Evolutionary conservation across 2,888 invertebrate genomes (phyloP).

Genomic region (Chloroclystis v-ata): DNA sequence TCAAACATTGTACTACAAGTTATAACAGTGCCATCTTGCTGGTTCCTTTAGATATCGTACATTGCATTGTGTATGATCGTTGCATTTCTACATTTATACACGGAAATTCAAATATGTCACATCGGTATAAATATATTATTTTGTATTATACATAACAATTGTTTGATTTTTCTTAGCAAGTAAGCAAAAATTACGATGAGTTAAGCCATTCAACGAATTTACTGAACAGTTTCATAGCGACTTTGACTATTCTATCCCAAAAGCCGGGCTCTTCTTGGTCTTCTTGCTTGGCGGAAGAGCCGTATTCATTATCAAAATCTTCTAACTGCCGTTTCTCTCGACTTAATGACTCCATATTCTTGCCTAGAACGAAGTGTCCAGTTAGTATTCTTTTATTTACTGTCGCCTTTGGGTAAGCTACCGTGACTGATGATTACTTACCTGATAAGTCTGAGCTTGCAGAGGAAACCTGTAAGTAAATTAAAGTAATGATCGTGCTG

Average conservation of each 20-base stretch:
- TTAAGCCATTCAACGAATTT: conserved; percentile 71
- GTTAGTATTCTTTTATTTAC: not conserved
- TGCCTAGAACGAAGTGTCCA: too few species aligned
- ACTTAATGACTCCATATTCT: conserved; percentile 12
- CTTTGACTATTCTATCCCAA: conserved; percentile 67
- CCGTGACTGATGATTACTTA: conserved; percentile 28
- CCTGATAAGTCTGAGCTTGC: conserved; percentile 31
- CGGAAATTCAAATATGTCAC: conserved; percentile 37
- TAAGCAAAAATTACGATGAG: conserved; percentile 32
- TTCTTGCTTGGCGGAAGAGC: conserved; percentile 43
- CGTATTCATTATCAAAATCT: conserved; percentile 57
- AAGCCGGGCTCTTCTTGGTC: conserved; percentile 61
- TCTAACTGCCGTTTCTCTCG: conserved; percentile 58
- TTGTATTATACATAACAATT: conserved; percentile 47
- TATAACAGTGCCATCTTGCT: conserved; percentile 51
- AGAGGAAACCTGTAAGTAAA: conserved; percentile 39
- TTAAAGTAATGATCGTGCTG: not conserved
- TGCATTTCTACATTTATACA: conserved; percentile 40
- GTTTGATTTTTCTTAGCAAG: conserved; percentile 21
- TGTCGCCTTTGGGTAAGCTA: too few species aligned
- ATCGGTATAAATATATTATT: conserved; percentile 63
- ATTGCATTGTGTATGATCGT: conserved; percentile 40
- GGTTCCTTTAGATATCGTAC: conserved; percentile 52
- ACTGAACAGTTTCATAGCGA: conserved; percentile 64
- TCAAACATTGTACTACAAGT: conserved; percentile 11